A percentile compares a stretch with the other conserved stretches of the same genome.
Conservation (phyloP, 2,888 invertebrate species). For the Lepidocyrtinus sp. region DNA sequence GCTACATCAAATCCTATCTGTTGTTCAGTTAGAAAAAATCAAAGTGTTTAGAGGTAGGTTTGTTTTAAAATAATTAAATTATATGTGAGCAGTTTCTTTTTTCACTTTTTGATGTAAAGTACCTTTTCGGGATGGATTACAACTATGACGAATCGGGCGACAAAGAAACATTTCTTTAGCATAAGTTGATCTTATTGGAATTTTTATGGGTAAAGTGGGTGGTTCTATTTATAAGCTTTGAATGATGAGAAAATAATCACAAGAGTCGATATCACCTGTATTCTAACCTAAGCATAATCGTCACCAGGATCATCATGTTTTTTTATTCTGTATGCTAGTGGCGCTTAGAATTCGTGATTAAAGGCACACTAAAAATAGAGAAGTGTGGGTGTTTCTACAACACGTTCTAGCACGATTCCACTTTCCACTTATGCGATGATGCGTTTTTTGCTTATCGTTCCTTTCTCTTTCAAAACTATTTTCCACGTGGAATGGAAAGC, state of each 20-base stretch:
- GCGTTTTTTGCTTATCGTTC: not conserved
- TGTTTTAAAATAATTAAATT: no score
- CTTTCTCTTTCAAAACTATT: not conserved
- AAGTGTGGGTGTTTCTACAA: conserved; percentile 16
- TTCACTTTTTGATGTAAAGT: no score
- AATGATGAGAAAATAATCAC: conserved; percentile 17
- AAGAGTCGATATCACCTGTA: conserved; percentile 20
- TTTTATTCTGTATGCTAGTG: not conserved
- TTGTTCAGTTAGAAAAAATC: no score
- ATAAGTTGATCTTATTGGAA: not conserved
- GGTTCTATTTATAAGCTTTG: conserved; percentile 28
- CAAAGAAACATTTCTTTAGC: no score
- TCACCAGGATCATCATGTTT: not conserved
- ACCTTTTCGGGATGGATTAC: no score
- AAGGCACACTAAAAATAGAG: conserved; percentile 4
- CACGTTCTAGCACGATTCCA: not conserved
- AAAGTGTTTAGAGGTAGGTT: no score
- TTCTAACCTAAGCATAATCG: not conserved
- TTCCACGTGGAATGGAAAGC: not conserved
- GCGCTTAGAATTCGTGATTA: not conserved
- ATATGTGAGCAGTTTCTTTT: no score
- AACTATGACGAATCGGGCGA: no score
- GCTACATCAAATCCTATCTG: no score
- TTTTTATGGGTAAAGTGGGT: conserved; percentile 32
- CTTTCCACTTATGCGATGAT: not conserved